phyloP scores from a whole-genome alignment of 2,888 invertebrate genomes.

The Tillus elongatus region DNA sequence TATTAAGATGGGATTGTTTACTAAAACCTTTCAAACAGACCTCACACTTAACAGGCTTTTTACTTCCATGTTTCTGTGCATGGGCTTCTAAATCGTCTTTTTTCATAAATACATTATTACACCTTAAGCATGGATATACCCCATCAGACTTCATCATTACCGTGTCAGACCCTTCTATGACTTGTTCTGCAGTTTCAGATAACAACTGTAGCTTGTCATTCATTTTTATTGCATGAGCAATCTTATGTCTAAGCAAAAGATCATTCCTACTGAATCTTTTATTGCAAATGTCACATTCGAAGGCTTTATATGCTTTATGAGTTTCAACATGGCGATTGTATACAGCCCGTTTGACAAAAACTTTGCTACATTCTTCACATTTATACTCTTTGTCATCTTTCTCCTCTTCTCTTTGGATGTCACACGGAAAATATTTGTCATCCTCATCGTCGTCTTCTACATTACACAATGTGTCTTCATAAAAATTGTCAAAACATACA shows the following conservation, averaged over 20 bases:
- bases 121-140: no score
- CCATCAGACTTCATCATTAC: no score
- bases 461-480: constrained; percentile 16
- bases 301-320: constrained; percentile 30
- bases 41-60: constrained; percentile 39
- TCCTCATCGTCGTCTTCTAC: constrained; percentile 18
- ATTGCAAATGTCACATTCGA: constrained; percentile 32
- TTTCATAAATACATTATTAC: not conserved
- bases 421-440: constrained; percentile 16
- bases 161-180: no score
- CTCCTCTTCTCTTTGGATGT: constrained; percentile 13
- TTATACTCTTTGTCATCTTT: constrained; percentile 17
- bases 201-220: constrained; percentile 26
- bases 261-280: constrained; percentile 34
- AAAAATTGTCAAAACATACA: constrained; percentile 16
- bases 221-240: constrained; percentile 33
- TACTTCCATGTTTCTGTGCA: constrained; percentile 10
- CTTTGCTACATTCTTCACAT: constrained; percentile 45
- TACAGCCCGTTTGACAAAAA: constrained; percentile 36
- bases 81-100: not conserved
- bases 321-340: constrained; percentile 39
- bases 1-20: constrained; percentile 45
- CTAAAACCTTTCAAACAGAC: constrained; percentile 47
- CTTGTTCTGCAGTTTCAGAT: no score
- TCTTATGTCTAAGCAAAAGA: constrained; percentile 33